Evolutionary conservation across 1,140 invertebrate species (phyloP), one percentile per base, ranked within the genome.

Genomic region (Rhyzopertha dominica): DNA sequence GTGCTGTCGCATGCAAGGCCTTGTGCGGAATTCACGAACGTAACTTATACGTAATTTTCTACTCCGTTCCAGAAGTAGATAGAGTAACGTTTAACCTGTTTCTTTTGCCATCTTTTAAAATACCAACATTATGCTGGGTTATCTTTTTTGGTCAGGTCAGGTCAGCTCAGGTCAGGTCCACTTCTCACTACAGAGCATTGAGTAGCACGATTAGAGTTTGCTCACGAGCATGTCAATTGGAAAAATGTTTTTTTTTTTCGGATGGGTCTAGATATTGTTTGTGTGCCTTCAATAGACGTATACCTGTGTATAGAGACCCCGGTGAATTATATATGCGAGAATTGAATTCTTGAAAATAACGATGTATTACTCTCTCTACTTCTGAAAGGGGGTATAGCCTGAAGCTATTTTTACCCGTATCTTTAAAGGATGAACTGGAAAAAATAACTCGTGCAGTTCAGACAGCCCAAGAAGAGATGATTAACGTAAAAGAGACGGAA

Each of bases 1-100:
- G 65, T 93, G 8, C 77, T 91, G 14, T 90, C 87, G 1, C 80
- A 84, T 52, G 75, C 79, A 2, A 69, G 68, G 17, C 87, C 85
- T 4, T 57, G 56, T 37, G 49, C 51, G n/a, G 54, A 66, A 34
- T 62, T 74, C 32, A 62, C 65, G 0, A 53, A 58, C 22, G 71
- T 73, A 50, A 51, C 58, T 52, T 29, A 26, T n/a, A 24, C 22
- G 12, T 22, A 7, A 19, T 8, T 18, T 37, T 32, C n/a, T 26
- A n/a, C n/a, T 7, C 7, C 7, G n/a, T 8, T 7, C 24, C n/a
- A 26, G n/a, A 8, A 26, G 7, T 8, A n/a, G 7, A n/a, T 26
- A 26, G 24, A 8, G 7, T 26, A 8, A 7, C 7, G n/a, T 7
- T 26, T 8, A 7, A 7, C n/a, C 7, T 26, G 7, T 26, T 8